phyloP scores from a whole-genome alignment of 2,888 invertebrate genomes.

The Anagyrus pseudococci region DNA sequence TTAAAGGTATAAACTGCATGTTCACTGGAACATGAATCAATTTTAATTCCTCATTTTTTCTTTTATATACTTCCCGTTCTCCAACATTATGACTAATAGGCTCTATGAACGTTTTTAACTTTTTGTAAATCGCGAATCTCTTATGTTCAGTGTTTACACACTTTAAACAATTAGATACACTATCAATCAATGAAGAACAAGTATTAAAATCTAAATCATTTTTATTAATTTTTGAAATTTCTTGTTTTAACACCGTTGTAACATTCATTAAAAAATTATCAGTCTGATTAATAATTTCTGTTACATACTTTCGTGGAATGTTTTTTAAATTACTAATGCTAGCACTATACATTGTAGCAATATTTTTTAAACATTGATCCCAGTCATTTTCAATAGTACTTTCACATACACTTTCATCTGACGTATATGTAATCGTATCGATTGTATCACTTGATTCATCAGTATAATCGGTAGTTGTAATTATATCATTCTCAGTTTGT shows the following conservation, averaged over 20 bases:
- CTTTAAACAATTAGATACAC: background rate
- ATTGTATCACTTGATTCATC: background rate
- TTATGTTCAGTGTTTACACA: background rate
- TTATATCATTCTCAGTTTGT: background rate
- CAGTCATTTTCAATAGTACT: background rate
- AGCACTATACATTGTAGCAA: background rate
- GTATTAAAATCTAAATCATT: background rate
- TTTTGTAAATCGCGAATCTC: background rate
- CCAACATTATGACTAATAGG: background rate
- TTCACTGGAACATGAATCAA: constrained; percentile 1
- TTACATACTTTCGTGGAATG: constrained; percentile 18
- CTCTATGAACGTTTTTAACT: background rate
- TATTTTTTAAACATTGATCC: background rate
- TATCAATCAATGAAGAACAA: background rate
- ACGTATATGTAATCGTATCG: too few species aligned
- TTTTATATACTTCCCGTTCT: constrained; percentile 1
- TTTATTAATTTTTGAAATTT: background rate
- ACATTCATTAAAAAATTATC: constrained; percentile 7
- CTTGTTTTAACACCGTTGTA: constrained; percentile 7
- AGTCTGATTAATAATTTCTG: constrained; percentile 17
- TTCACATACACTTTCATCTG: background rate
- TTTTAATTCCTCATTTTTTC: background rate
- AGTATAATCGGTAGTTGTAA: background rate
- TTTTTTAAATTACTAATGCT: constrained; percentile 2
- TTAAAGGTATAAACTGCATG: background rate